Percentiles rank a stretch among this genome's conserved stretches.
Conservation (phyloP, 2,797 vertebrate genomes). For the Atherinosoma microstoma region DNA sequence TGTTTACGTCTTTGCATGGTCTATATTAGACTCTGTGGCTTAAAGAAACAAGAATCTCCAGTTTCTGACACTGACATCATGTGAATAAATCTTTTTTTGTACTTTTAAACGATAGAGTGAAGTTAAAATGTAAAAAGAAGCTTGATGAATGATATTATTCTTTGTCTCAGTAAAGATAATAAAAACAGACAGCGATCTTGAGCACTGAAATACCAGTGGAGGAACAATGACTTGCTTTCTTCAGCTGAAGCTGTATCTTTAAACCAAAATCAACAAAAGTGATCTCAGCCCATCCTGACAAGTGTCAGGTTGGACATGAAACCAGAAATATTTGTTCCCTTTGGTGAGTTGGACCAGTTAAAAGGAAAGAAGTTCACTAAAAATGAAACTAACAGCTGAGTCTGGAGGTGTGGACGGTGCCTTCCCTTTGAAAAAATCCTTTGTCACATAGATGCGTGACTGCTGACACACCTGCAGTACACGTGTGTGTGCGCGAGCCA, state of each 20-base stretch:
- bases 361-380: neutral
- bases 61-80: neutral
- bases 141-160: slow-evolving; percentile 4
- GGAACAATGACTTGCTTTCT: neutral
- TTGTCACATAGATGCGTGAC: slow-evolving; percentile 4
- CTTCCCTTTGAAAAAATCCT: neutral
- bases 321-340: neutral
- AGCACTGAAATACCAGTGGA: neutral
- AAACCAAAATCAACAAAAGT: neutral
- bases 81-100: neutral
- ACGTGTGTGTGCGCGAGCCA: neutral
- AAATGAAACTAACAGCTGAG: neutral
- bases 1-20: neutral
- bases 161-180: neutral
- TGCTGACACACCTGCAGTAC: slow-evolving; percentile 2
- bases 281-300: neutral
- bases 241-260: neutral
- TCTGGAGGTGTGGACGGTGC: neutral
- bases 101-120: neutral
- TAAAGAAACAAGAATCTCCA: neutral
- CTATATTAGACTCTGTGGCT: neutral
- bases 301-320: neutral
- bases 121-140: neutral
- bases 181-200: neutral
- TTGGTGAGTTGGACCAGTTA: too few relatives aligned